These are phyloP conservation scores for Lochmaea crataegi DNA, from an alignment of 2,888 invertebrate genomes.

Conservation along the genomic window DNA sequence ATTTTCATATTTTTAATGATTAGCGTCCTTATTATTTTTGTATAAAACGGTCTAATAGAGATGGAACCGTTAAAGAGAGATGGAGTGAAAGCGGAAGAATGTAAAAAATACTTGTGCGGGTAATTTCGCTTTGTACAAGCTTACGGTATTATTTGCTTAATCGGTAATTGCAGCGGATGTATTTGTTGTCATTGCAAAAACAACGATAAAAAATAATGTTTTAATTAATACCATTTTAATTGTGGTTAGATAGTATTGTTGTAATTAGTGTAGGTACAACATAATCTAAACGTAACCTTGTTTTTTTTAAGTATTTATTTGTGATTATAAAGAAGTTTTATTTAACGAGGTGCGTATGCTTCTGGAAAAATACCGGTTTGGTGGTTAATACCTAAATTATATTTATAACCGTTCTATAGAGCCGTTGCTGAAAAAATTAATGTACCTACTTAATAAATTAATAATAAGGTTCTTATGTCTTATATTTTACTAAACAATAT, in stretches of 20 bases:
- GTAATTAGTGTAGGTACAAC: not conserved
- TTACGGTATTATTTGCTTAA: not conserved
- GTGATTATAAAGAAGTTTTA: not conserved
- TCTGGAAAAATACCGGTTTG: too few relatives aligned
- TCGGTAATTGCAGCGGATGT: not conserved
- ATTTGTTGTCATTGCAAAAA: not conserved
- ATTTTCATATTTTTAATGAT: too few relatives aligned
- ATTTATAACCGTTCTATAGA: too few relatives aligned
- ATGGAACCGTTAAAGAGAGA: not conserved
- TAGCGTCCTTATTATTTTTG: too few relatives aligned
- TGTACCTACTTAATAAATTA: too few relatives aligned
- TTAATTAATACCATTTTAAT: not conserved
- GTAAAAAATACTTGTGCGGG: not conserved
- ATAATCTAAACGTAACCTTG: constrained; percentile 1
- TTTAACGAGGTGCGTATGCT: not conserved
- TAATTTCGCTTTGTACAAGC: not conserved
- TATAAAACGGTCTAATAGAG: not conserved
- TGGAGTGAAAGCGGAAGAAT: not conserved
- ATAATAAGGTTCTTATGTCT: too few relatives aligned
- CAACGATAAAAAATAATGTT: not conserved
- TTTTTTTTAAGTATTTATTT: not conserved
- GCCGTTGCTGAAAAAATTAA: too few relatives aligned
- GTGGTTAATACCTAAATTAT: too few relatives aligned
- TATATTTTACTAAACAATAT: too few relatives aligned
- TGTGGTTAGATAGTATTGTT: not conserved